Evolutionary conservation across 2,797 vertebrate genomes (phyloP).

Genomic region (Brotula barbata): DNA sequence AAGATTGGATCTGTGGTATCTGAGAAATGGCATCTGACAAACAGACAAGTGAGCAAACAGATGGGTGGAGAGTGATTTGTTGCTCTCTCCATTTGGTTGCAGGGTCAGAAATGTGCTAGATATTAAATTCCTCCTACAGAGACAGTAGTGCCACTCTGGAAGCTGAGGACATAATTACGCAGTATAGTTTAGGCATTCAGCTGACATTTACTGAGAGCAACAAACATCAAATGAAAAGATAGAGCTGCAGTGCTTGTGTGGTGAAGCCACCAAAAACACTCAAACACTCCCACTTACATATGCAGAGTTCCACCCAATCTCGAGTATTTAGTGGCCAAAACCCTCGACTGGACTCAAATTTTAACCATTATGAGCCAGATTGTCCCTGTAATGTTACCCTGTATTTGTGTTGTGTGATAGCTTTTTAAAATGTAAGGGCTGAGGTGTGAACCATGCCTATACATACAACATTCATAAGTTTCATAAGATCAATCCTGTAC

Average conservation of each 20-base stretch:
- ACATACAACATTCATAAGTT: background rate
- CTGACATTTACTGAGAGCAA: slow-evolving; percentile 52
- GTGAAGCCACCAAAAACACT: slow-evolving; percentile 11
- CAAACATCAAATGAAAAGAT: slow-evolving; percentile 31
- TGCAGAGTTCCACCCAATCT: slow-evolving; percentile 17
- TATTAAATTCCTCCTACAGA: slow-evolving; percentile 38
- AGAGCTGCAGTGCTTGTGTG: slow-evolving; percentile 16
- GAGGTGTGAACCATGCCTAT: too few species aligned
- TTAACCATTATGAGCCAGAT: too few species aligned
- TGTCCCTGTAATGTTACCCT: too few species aligned
- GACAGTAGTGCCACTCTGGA: slow-evolving; percentile 17
- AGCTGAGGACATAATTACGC: slow-evolving; percentile 38
- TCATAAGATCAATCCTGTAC: slow-evolving; percentile 64
- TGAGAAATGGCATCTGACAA: slow-evolving; percentile 54
- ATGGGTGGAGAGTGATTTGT: slow-evolving; percentile 37
- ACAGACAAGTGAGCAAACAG: slow-evolving; percentile 35
- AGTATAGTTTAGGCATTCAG: slow-evolving; percentile 30
- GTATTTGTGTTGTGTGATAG: too few species aligned
- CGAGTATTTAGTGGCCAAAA: background rate
- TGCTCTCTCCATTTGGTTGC: slow-evolving; percentile 37
- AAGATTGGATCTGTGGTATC: slow-evolving; percentile 51
- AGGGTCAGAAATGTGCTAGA: slow-evolving; percentile 20
- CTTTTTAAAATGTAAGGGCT: too few species aligned
- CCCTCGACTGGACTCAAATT: background rate
- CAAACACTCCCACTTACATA: too few species aligned